phyloP scores from a whole-genome alignment of 2,113 vertebrate species.

The Muscicapa adusta region DNA sequence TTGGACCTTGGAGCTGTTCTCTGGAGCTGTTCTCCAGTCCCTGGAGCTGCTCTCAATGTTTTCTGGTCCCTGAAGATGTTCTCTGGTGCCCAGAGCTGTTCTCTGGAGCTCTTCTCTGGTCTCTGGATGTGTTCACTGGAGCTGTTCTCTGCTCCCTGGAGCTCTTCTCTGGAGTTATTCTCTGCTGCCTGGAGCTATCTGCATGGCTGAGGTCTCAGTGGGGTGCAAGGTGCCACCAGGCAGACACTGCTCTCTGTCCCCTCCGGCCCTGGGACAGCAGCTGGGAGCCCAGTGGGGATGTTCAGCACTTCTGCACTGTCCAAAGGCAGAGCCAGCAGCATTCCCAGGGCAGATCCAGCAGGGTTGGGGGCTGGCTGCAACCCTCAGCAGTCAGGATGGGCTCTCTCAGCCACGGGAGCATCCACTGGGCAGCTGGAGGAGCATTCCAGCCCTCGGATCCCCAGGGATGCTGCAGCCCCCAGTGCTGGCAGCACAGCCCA shows the following conservation, averaged over 20 bases:
- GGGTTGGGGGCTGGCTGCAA: not conserved
- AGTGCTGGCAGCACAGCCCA: accelerated
- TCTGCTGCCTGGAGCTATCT: not conserved
- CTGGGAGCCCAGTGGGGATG: accelerated
- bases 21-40: accelerated
- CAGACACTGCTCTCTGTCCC: not conserved
- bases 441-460: accelerated
- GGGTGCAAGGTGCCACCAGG: not conserved
- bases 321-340: not conserved
- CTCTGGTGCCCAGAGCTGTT: too few relatives aligned
- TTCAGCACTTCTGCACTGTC: not conserved
- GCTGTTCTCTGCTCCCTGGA: too few relatives aligned
- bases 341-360: accelerated
- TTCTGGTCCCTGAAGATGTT: not conserved
- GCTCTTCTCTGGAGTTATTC: not conserved
- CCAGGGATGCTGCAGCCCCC: not conserved
- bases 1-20: not conserved
- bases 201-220: not conserved
- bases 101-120: not conserved
- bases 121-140: not conserved
- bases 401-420: accelerated
- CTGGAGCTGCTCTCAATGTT: not conserved
- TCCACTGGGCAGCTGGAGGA: not conserved
- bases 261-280: not conserved
- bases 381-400: not conserved